These are phyloP conservation scores for Lithobates sylvaticus DNA, from an alignment of 2,797 vertebrate genomes.

Conservation along the genomic window DNA sequence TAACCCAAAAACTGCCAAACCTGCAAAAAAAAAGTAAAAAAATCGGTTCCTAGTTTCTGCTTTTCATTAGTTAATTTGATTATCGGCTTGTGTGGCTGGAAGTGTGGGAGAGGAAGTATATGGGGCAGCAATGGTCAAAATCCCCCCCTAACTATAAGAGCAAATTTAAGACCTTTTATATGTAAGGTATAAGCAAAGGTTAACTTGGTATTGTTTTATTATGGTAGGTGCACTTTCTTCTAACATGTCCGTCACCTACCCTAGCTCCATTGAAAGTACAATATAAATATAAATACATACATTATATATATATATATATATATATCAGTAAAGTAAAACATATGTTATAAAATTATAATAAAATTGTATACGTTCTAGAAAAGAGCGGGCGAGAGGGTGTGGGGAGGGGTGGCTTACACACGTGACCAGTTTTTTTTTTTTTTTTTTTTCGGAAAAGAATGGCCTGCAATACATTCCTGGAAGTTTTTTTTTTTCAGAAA, in stretches of 20 bases:
- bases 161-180: too few relatives aligned
- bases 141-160: not conserved
- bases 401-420: constrained; percentile 46
- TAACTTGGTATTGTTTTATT: too few relatives aligned
- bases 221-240: too few relatives aligned
- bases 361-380: constrained; percentile 13
- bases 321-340: not conserved
- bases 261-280: too few relatives aligned
- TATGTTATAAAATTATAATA: not conserved
- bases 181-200: too few relatives aligned
- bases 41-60: too few relatives aligned
- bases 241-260: too few relatives aligned
- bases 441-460: not conserved
- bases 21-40: not conserved
- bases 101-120: not conserved
- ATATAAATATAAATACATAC: not conserved
- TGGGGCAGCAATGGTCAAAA: not conserved
- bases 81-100: too few relatives aligned
- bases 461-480: constrained; percentile 24
- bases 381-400: constrained; percentile 58
- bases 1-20: constrained; percentile 30
- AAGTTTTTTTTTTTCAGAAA: constrained; percentile 3
- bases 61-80: too few relatives aligned
- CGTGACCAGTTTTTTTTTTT: constrained; percentile 53
- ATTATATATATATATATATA: not conserved